Base-by-base conservation (phyloP, 2,888 invertebrate species). In the Oxytorus armatus region DNA sequence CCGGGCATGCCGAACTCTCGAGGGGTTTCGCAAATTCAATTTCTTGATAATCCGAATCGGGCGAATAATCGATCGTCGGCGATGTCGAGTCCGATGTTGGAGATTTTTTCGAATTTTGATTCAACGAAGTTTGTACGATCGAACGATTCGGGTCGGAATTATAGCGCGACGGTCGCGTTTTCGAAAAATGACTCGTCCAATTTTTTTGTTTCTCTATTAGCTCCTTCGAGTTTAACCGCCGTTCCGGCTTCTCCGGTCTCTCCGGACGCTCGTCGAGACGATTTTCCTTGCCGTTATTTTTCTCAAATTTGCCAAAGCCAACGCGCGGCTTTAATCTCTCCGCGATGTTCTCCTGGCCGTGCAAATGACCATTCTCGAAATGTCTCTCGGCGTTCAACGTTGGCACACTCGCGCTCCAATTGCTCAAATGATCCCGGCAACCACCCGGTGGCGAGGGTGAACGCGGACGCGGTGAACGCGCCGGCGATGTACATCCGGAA, bases 121-220 rank as follows among this genome's bases (percentile, higher is more conserved):
- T 91, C 78, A 91, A 79, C 2, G 92, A 89, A 5, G 88, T 88
- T 76, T 92, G 90, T 25, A 92, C 93, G 79, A 95, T 93, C 25
- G 93, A 93, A 80, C 93, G 94, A 90, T 94, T 95, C 8, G 94
- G 94, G 91, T 95, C 95, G 87, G 95, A 95, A 86, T 94, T 94
- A 79, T 93, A 93, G 75, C 94, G 93, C 83, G 93, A 92, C 57
- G 95, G 94, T 84, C 96, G 94, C 65, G 96, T 94, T 93, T 96
- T 97, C 78, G 96, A 96, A 91, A 97, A 98, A 92, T 97, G 97
- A 79, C 97, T 96, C 33, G 97, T 97, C 97, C 97, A 98, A 92
- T 97, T 98, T 89, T 96, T 95, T 90, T 97, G 97, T 88, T 97
- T 97, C 92, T 97, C 97, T 85, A 97, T 97, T 72, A 97, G 93